Conservation (phyloP, 2,113 vertebrate genomes). For the Strigops habroptila region DNA sequence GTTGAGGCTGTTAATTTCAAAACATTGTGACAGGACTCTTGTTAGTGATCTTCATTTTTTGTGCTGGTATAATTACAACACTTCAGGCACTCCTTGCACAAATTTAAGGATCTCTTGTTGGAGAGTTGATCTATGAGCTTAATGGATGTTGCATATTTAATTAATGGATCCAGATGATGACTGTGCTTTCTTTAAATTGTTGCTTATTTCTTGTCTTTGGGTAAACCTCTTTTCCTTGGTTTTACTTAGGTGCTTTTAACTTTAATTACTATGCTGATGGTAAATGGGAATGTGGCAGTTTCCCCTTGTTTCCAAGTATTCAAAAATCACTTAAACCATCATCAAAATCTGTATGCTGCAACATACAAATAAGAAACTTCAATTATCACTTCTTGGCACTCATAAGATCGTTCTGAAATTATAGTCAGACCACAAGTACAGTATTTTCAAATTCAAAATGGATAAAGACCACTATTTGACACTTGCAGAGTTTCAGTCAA, state of each 20-base stretch:
- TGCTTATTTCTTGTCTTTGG: neutral
- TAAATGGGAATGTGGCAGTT: neutral
- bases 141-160: neutral
- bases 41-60: neutral
- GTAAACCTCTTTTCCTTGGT: neutral
- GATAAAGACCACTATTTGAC: neutral
- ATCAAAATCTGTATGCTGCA: neutral
- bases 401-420: neutral
- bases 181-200: neutral
- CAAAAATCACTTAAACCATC: neutral
- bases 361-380: neutral
- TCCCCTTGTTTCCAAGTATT: neutral
- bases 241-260: neutral
- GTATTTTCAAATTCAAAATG: neutral
- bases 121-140: neutral
- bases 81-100: neutral
- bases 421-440: neutral
- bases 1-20: neutral
- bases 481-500: neutral
- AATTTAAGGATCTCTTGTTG: neutral
- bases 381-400: neutral
- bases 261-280: neutral
- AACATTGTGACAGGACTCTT: neutral
- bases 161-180: neutral
- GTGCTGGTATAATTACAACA: neutral